These are phyloP conservation scores for Barbus barbus DNA, from an alignment of 2,113 vertebrate genomes.

Conservation along the genomic window DNA sequence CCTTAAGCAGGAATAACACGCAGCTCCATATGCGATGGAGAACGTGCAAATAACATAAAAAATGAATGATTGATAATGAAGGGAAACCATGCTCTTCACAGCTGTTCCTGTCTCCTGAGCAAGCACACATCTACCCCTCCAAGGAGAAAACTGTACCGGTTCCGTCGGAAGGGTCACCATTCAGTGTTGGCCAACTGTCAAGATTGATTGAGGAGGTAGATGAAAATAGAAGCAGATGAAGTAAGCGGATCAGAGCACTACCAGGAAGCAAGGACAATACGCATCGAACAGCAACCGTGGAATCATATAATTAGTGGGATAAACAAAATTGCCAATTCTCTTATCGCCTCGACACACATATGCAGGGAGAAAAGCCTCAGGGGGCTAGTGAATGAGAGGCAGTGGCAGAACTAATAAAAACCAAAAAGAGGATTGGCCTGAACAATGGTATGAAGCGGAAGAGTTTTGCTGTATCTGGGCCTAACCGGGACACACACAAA, in stretches of 20 bases:
- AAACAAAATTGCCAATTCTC: constrained; percentile 60
- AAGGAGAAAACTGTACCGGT: constrained; percentile 11
- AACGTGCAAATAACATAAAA: neutral
- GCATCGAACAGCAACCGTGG: constrained; percentile 53
- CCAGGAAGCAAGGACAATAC: constrained; percentile 61
- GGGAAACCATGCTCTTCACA: constrained; percentile 9
- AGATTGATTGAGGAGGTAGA: constrained; percentile 65
- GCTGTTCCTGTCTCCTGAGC: neutral
- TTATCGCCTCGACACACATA: constrained; percentile 57
- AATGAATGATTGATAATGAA: constrained; percentile 41
- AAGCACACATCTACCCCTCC: neutral
- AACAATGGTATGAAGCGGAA: constrained; percentile 23
- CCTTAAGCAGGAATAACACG: constrained; percentile 59
- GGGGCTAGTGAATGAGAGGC: constrained; percentile 49
- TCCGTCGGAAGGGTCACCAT: constrained; percentile 33
- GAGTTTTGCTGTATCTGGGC: neutral
- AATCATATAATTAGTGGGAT: constrained; percentile 66
- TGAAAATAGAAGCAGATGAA: constrained; percentile 61
- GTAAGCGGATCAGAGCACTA: constrained; percentile 49
- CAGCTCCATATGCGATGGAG: constrained; percentile 57
- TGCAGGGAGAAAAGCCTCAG: constrained; percentile 51
- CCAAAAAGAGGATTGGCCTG: constrained; percentile 43
- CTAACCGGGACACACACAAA: constrained; percentile 3
- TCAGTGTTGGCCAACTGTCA: constrained; percentile 61
- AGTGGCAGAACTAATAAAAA: constrained; percentile 55